Base-by-base conservation (phyloP, 2,797 vertebrate species). In the Tauraco hartlaubi region DNA sequence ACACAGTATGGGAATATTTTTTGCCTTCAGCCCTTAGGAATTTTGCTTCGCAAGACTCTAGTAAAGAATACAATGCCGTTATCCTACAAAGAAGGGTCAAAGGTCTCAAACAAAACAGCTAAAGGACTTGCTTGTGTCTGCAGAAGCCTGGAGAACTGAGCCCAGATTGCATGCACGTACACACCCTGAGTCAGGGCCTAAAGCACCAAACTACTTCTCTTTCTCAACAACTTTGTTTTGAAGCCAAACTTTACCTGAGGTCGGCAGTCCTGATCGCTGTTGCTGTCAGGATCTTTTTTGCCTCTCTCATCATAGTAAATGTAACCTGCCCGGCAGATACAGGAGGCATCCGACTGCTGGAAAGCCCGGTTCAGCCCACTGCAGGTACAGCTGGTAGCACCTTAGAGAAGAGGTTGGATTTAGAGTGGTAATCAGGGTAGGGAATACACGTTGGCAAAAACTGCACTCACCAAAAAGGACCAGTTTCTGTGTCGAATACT, bases 281-380 rank as follows among this genome's bases (percentile, higher is more conserved):
- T 98, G 83, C 97, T 94, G 10, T 96, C 96, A 12, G 98, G 97
- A 85, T 97, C 98, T 92, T 98, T 97, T 54, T 98, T 98, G 96
- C 98, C 99, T 85, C 98, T 97, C 52, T 98, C 96, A 43, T 99
- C 97, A 29, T 99, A 99, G 97, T 99, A 99, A 64, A 99, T 73
- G 5, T 99, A 98, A 61, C 99, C 99, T 9, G 98, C 98, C 95
- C 95, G 98, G 97, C 99, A 99, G 97, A 99, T 98, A 90, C 99
- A 99, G 15, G 99, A 99, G 11, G 98, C 98, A 28, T 99, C 99
- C 0, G 99, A 99, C 58, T 98, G 98, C 97, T 99, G 99, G 96
- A 99, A 99, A 6, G 99, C 98, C 16, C 99, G 98, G 91, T 99
- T 99, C 94, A 98, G 98, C 54, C 99, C 99, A 3, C 63, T 96